phyloP scores from a whole-genome alignment of 2,797 vertebrate species.

The Danio aesculapii region DNA sequence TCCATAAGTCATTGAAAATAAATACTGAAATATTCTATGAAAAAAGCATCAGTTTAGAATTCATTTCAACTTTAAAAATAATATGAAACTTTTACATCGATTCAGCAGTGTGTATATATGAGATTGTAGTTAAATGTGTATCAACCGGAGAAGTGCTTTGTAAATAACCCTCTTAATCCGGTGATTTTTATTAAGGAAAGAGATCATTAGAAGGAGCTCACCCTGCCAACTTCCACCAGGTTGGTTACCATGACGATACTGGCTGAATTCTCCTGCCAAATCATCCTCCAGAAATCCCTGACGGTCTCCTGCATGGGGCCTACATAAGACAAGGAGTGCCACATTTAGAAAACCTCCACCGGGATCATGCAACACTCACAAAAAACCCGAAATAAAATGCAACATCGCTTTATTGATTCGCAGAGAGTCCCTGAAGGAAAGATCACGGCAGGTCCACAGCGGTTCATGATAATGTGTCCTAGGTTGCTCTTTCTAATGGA shows the following conservation, averaged over 20 bases:
- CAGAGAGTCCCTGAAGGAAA: background rate
- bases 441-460: background rate
- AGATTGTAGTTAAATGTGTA: background rate
- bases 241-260: slow-evolving; percentile 99
- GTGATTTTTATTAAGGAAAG: slow-evolving; percentile 17
- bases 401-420: slow-evolving; percentile 2
- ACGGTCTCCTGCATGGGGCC: slow-evolving; percentile 98
- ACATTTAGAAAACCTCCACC: slow-evolving; percentile 46
- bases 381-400: slow-evolving; percentile 61
- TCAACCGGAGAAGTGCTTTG: background rate
- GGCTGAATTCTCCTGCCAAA: slow-evolving; percentile 97
- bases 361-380: slow-evolving; percentile 45
- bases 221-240: slow-evolving; percentile 97
- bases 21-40: too few species aligned
- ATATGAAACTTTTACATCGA: too few species aligned
- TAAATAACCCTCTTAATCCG: slow-evolving; percentile 33
- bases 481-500: background rate
- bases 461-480: background rate
- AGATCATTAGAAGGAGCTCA: slow-evolving; percentile 72
- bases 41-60: too few species aligned
- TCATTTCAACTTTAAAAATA: too few species aligned
- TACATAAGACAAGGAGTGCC: slow-evolving; percentile 65
- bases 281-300: slow-evolving; percentile 99
- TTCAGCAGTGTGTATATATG: too few species aligned
- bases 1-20: too few species aligned